Evolutionary conservation across 2,888 invertebrate genomes (phyloP), one percentile per base, ranked within the genome.

Genomic region (Cryptus armator): DNA sequence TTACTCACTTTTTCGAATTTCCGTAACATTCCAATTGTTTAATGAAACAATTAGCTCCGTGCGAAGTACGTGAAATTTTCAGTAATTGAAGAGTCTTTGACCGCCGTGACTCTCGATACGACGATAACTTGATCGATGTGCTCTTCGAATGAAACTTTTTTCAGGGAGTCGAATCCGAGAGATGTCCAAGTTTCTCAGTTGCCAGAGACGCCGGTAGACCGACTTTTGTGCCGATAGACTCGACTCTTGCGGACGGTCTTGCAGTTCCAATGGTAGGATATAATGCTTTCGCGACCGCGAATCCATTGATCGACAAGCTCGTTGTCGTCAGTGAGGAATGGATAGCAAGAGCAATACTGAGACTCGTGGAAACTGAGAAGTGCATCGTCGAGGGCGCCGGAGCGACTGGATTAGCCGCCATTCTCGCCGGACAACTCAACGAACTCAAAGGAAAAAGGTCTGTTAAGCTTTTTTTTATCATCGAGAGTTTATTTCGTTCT

Each of bases 311-410:
- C 43, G 98, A 98, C 92, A 97, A 96, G 94, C 95, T 97, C 95
- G 96, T 97, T 85, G 96, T 97, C 46, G 97, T 98, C 1, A 96
- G 96, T 91, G 98, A 97, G 92, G 97, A 98, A 92, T 97, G 96
- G 96, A 96, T 98, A 78, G 97, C 98, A 1, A 95, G 97, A 84
- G 96, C 97, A 0, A 98, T 98, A 80, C 92, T 98, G 80, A 95
- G 96, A 37, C 94, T 98, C 78, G 96, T 97, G 7, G 98, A 98
- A 92, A 95, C 96, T 87, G 98, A 98, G 93, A 98, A 98, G 92
- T 97, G 97, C 89, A 98, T 98, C 14, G 98, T 98, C 24, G 98
- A 98, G 93, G 98, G 98, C 0, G 98, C 98, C 0, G 98, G 98
- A 0, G 98, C 98, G 0, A 96, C 96, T 1, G 97, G 97, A 0